These are phyloP conservation scores for Megalopta genalis DNA, from an alignment of 1,140 invertebrate species.

Conservation along the genomic window DNA sequence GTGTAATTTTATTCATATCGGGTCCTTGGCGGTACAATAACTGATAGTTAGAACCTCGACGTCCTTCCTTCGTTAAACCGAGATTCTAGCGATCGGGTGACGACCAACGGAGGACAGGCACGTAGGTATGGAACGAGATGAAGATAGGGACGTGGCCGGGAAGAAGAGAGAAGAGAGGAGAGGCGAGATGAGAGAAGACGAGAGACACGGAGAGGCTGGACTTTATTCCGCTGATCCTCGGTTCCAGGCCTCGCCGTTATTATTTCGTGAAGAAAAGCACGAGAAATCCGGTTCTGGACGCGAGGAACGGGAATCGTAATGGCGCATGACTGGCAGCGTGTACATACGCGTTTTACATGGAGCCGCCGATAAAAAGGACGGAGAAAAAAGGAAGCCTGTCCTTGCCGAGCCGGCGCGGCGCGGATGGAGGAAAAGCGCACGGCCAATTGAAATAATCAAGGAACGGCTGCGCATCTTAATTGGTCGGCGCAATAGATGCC, in stretches of 20 bases:
- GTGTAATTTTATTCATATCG: neutral
- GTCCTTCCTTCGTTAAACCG: neutral
- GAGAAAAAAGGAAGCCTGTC: slow-evolving; percentile 13
- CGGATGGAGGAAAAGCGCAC: slow-evolving; percentile 10
- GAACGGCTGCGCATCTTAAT: slow-evolving; percentile 28
- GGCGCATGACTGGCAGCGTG: slow-evolving; percentile 7
- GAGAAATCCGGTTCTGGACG: slow-evolving; percentile 29
- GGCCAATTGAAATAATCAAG: slow-evolving; percentile 28
- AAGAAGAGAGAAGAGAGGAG: no score
- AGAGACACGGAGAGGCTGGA: neutral
- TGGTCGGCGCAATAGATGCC: slow-evolving; percentile 1
- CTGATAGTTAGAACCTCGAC: neutral
- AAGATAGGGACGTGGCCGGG: no score
- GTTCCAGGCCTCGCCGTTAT: neutral
- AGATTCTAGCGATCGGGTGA: slow-evolving; percentile 2
- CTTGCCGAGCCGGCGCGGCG: neutral
- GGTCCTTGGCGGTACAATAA: slow-evolving; percentile 4
- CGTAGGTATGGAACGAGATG: no score
- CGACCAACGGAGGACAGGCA: neutral
- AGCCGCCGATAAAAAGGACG: slow-evolving; percentile 8
- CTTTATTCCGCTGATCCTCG: slow-evolving; percentile 8
- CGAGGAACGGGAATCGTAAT: slow-evolving; percentile 23
- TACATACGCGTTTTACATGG: slow-evolving; percentile 21
- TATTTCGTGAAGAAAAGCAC: slow-evolving; percentile 9
- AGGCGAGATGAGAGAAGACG: no score